Evolutionary conservation across 2,888 invertebrate genomes (phyloP).

Genomic region (Cosmia trapezina): DNA sequence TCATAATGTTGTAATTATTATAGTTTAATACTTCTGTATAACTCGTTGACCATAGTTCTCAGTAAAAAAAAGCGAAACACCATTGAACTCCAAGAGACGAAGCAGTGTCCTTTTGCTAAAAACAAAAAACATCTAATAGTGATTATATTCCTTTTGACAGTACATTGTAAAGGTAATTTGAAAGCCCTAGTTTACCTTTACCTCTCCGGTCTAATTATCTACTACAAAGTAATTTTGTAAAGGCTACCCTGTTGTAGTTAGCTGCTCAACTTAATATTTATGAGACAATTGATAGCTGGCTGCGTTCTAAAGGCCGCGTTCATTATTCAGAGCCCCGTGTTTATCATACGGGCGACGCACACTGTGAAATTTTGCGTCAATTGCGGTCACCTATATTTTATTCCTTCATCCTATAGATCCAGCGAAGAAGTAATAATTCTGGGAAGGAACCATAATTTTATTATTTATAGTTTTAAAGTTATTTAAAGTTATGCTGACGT

Average conservation of each 20-base stretch:
- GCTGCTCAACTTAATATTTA: constrained; percentile 50
- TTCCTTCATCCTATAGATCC: too few relatives aligned
- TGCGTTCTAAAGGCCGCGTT: constrained; percentile 44
- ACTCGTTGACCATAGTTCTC: background rate
- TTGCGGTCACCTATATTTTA: too few relatives aligned
- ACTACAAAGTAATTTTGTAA: constrained; percentile 44
- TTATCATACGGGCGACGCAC: constrained; percentile 59
- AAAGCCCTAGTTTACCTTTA: constrained; percentile 6
- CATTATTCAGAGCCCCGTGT: constrained; percentile 56
- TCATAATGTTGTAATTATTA: background rate
- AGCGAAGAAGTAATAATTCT: too few relatives aligned
- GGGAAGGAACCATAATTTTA: too few relatives aligned
- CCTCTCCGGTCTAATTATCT: constrained; percentile 19
- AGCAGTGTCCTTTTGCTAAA: background rate
- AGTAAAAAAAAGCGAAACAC: background rate
- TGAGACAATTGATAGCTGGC: constrained; percentile 53
- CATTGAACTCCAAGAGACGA: background rate
- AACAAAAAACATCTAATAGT: background rate
- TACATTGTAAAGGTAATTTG: constrained; percentile 5
- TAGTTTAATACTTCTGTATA: background rate
- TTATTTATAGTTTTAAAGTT: too few relatives aligned
- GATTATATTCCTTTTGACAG: background rate
- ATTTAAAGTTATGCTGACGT: too few relatives aligned
- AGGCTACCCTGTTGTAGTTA: constrained; percentile 19
- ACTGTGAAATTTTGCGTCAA: too few relatives aligned